phyloP scores from a whole-genome alignment of 2,888 invertebrate genomes.

The Dryadula phaetusa region DNA sequence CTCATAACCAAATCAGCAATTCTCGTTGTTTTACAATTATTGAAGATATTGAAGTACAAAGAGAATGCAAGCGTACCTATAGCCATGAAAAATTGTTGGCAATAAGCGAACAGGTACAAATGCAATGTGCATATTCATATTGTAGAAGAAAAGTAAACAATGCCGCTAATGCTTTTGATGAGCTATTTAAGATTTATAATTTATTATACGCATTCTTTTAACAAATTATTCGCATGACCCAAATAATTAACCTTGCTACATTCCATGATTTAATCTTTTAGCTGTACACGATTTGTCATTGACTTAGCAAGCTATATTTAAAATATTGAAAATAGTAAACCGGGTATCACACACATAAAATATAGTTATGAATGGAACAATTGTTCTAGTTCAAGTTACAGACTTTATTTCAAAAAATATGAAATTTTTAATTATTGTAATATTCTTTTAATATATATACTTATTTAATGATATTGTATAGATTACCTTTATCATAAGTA shows the following conservation, averaged over 20 bases:
- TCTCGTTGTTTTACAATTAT: no score
- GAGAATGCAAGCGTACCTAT: neutral
- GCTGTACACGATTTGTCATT: constrained; percentile 49
- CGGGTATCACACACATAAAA: constrained; percentile 34
- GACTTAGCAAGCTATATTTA: constrained; percentile 49
- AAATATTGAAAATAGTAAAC: constrained; percentile 42
- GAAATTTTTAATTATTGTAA: neutral
- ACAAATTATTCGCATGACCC: constrained; percentile 46
- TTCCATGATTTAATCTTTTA: constrained; percentile 51
- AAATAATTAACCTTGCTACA: constrained; percentile 58
- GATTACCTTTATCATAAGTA: neutral
- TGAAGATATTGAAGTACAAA: no score
- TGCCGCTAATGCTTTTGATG: constrained; percentile 16
- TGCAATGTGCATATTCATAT: no score
- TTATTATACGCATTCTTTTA: constrained; percentile 35
- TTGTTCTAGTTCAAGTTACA: constrained; percentile 11
- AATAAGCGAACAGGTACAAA: no score
- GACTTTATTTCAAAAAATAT: neutral
- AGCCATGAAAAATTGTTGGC: neutral
- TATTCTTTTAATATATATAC: constrained; percentile 12
- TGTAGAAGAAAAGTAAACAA: constrained; percentile 25
- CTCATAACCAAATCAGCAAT: no score
- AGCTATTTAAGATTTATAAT: constrained; percentile 40
- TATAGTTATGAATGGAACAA: constrained; percentile 41
- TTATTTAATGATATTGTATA: neutral